Evolutionary conservation across 1,140 invertebrate genomes (phyloP), one percentile per base, ranked within the genome.

Genomic region (Adoxophyes honmai): DNA sequence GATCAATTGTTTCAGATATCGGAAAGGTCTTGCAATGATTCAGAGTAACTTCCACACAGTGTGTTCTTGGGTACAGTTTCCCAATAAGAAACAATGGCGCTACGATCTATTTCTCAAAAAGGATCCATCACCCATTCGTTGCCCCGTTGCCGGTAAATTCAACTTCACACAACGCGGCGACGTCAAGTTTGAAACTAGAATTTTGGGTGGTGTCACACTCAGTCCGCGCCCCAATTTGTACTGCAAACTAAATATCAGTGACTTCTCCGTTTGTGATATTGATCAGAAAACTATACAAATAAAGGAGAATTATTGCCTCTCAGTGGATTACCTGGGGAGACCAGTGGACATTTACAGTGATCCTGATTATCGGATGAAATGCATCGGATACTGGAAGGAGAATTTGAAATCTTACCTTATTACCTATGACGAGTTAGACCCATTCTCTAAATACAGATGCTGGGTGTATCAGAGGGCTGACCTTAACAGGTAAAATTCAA

Each of bases 301-400:
- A 38, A 98, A 99, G 87, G 97, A 98, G 75, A 97, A 96, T 62
- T 98, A 98, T 70, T 99, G 98, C 82, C 90, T 98, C 4, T 96
- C 96, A n/a, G 97, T 99, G 2, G 97, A 99, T 90, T 94, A 98
- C 88, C 92, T 96, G 68, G 98, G 97, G 54, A 91, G 95, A 72
- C 97, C 97, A 4, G 94, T 98, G 28, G 97, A 98, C 88, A 97
- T 98, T 80, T 98, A 98, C 91, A 97, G 96, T 91, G 96, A 98
- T 74, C 96, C 98, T 9, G 98, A 99, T 92, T 98, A 99, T 73
- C 94, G 94, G 78, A 95, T 99, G 93, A 97, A 98, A 78, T 99
- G 98, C 83, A 98, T 99, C 70, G 98, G 98, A 1, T 99, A 94
- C 84, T 99, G 97, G 96, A 98, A 98, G 85, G 98, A 99, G 82